Evolutionary conservation across 1,140 invertebrate species (phyloP).

Genomic region (Drosophila ogumai): DNA sequence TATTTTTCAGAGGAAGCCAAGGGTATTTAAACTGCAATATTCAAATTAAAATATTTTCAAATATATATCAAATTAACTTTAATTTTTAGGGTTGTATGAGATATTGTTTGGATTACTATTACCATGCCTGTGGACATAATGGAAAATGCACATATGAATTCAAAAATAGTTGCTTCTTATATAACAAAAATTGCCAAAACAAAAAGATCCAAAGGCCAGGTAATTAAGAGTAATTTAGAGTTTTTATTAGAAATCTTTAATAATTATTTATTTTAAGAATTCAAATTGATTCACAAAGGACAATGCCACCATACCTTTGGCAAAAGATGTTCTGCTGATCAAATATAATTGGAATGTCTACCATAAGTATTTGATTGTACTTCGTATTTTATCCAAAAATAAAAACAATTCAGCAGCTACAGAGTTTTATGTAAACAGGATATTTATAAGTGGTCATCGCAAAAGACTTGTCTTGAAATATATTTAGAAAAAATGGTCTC

Average conservation of each 20-base stretch:
- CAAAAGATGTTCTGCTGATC: no score
- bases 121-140: no score
- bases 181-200: not conserved
- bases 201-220: rapidly evolving
- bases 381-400: not conserved
- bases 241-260: not conserved
- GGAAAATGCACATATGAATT: not conserved
- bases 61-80: no score
- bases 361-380: not conserved
- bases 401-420: not conserved
- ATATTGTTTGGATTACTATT: no score
- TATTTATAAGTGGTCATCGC: not conserved
- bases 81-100: not conserved
- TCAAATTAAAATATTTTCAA: no score
- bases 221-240: not conserved
- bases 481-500: not conserved
- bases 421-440: not conserved
- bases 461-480: not conserved
- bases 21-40: no score
- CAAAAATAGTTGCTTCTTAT: not conserved
- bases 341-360: no score
- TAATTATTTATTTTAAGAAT: not conserved
- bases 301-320: no score
- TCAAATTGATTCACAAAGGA: not conserved
- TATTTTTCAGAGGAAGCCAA: no score